Evolutionary conservation across 2,888 invertebrate genomes (phyloP).

Genomic region (Ochropacha duplaris): DNA sequence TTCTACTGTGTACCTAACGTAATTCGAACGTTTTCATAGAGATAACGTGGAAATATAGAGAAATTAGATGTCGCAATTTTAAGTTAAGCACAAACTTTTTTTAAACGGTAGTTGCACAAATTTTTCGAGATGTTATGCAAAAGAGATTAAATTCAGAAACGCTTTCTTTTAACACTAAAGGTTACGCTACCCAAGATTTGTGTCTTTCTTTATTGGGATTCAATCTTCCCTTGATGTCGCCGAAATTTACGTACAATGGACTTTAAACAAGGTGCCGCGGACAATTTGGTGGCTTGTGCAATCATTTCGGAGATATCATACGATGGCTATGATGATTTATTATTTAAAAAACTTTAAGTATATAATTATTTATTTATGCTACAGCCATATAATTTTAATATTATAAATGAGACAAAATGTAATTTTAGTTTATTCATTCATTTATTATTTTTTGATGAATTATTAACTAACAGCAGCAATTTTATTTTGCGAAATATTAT

Average conservation of each 20-base stretch:
- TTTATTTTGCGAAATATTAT: no score
- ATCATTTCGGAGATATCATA: not conserved
- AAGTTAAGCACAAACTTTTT: not conserved
- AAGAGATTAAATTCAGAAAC: not conserved
- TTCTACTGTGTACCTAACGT: constrained; percentile 43
- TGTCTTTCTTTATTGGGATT: not conserved
- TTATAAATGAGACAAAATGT: not conserved
- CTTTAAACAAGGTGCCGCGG: not conserved
- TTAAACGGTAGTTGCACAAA: not conserved
- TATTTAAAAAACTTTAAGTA: not conserved
- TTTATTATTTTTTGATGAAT: no score
- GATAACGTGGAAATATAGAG: constrained; percentile 20
- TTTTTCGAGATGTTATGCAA: not conserved
- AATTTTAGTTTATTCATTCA: not conserved
- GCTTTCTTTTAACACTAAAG: not conserved
- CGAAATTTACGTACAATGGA: constrained; percentile 4
- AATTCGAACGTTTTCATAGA: constrained; percentile 47
- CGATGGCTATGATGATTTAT: not conserved
- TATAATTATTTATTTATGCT: not conserved
- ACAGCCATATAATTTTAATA: not conserved
- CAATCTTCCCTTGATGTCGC: constrained; percentile 1
- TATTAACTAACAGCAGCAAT: not conserved
- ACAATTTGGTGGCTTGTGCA: not conserved
- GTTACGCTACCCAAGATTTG: not conserved
- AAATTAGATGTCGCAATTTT: constrained; percentile 2